Evolutionary conservation across 1,140 invertebrate genomes (phyloP), one percentile per base, ranked within the genome.

Genomic region (Apocrypta bakeri): DNA sequence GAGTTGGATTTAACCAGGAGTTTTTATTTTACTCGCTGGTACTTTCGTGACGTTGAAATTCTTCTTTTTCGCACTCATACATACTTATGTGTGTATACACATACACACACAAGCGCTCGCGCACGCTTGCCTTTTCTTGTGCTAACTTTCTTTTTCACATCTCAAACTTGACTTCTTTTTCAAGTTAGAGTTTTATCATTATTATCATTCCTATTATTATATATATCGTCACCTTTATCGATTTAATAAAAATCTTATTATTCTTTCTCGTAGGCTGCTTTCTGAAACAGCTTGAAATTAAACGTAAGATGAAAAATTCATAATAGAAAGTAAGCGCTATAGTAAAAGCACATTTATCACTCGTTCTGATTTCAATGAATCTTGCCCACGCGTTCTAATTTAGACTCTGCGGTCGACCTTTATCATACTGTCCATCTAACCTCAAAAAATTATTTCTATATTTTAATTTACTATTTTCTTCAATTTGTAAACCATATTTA

Each of bases 91-190:
- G 11, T 2, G 8, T 56, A 71, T 6, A 56, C 14, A 29, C 21
- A 27, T 31, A 42, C 17, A 74, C 33, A 61, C 8, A 27, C 7
- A 64, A n/a, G 1, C n/a, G 17, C 17, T 9, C 33, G 31, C 11
- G 24, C 37, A 72, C 29, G 21, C 17, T 68, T 33, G 29, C 64
- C 17, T 81, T 75, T 74, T 56, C 37, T 81, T 74, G 42, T 64
- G 33, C 42, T 56, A 74, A 81, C 72, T 75, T 81, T 81, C 79
- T 81, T 81, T 75, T 75, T 68, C 40, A n/a, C n/a, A 25, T 56
- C 73, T 74, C 14, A 75, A 81, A 81, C 37, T 81, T 56, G 4
- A 64, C 14, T 81, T 37, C 73, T 68, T 2, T 24, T 81, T 75
- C 29, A 69, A 81, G 73, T 75, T 75, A 75, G 48, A 61, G n/a